phyloP scores from a whole-genome alignment of 1,140 invertebrate genomes.

The Pectinophora gossypiella region DNA sequence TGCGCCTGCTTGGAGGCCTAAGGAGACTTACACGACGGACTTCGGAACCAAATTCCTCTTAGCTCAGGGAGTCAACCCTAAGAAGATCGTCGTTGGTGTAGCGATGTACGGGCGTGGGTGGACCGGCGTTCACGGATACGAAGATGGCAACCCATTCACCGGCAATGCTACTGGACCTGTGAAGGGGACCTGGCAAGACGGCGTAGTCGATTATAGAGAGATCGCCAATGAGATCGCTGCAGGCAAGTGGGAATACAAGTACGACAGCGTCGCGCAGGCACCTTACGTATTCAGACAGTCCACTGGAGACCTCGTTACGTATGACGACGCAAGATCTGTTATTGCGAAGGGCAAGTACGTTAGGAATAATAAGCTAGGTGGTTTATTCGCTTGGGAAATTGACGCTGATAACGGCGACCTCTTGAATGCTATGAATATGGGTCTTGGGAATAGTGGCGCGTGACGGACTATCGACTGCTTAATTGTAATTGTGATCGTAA shows the following conservation, averaged over 20 bases:
- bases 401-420: conserved; percentile 65
- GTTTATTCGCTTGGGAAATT: conserved; percentile 65
- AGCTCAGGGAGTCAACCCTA: conserved; percentile 60
- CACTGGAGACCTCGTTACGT: conserved; percentile 60
- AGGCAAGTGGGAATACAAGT: conserved; percentile 62
- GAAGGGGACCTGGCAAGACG: conserved; percentile 66
- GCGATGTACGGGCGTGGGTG: conserved; percentile 67
- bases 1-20: conserved; percentile 54
- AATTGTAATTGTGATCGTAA: conserved; percentile 39
- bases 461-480: conserved; percentile 22
- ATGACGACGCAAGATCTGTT: conserved; percentile 58
- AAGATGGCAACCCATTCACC: conserved; percentile 55
- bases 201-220: conserved; percentile 64
- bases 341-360: conserved; percentile 67
- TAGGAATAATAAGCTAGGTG: conserved; percentile 61
- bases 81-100: conserved; percentile 65
- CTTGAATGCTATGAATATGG: conserved; percentile 67
- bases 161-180: conserved; percentile 56
- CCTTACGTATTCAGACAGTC: conserved; percentile 56
- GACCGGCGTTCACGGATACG: conserved; percentile 58
- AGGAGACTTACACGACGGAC: conserved; percentile 65
- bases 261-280: conserved; percentile 59
- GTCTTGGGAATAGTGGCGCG: conserved; percentile 49
- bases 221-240: conserved; percentile 59
- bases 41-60: conserved; percentile 58